These are phyloP conservation scores for Xanthia icteritia DNA, from an alignment of 2,888 invertebrate species.

Conservation along the genomic window DNA sequence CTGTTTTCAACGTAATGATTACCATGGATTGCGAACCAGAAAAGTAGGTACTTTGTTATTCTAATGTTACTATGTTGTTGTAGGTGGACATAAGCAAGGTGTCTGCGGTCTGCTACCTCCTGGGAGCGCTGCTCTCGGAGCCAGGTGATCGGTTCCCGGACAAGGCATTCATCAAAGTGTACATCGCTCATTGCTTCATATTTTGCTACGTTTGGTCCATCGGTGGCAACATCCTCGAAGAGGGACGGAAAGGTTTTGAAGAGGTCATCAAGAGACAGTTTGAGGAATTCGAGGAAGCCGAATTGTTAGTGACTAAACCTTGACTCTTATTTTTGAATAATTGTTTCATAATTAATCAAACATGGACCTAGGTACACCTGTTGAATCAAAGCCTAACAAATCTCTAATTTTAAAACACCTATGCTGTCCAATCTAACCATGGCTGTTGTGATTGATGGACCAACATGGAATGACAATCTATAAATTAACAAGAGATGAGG, in stretches of 20 bases:
- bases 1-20: not conserved
- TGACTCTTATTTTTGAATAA: not conserved
- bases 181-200: conserved; percentile 94
- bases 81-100: conserved; percentile 96
- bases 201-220: conserved; percentile 96
- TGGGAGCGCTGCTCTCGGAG: conserved; percentile 92
- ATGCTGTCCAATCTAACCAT: too few relatives aligned
- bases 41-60: not conserved
- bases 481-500: not conserved
- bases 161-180: conserved; percentile 91
- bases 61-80: not conserved
- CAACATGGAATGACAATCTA: not conserved
- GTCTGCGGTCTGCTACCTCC: conserved; percentile 93
- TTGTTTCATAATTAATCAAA: not conserved
- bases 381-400: not conserved
- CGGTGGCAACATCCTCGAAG: conserved; percentile 95
- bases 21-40: not conserved
- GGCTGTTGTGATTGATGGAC: not conserved
- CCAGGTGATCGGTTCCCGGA: conserved; percentile 91
- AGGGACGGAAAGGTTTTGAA: conserved; percentile 93
- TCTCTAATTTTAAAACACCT: not conserved
- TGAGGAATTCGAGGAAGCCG: conserved; percentile 92
- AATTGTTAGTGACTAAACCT: conserved; percentile 77
- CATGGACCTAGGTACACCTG: not conserved
- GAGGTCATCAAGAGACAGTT: conserved; percentile 92